These are phyloP conservation scores for Drosophila neonasuta DNA, from an alignment of 2,888 invertebrate genomes.

Conservation along the genomic window DNA sequence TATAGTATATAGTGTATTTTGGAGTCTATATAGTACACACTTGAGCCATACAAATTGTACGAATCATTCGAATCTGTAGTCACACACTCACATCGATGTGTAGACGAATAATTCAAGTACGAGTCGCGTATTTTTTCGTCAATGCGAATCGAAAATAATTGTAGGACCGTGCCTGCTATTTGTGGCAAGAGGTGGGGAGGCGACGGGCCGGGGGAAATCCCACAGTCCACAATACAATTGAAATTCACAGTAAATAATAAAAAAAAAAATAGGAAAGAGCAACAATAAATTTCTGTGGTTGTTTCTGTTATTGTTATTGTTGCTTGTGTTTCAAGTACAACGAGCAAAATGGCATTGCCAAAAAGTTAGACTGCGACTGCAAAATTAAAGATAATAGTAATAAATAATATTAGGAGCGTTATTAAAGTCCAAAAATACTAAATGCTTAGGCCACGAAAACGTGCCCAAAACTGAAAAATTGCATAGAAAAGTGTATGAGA, in stretches of 20 bases:
- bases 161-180: constrained; percentile 50
- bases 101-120: constrained; percentile 57
- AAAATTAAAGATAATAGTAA: constrained; percentile 9
- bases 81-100: constrained; percentile 19
- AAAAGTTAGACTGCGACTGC: constrained; percentile 17
- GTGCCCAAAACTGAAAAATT: neutral
- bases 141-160: constrained; percentile 72
- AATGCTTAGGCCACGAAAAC: constrained; percentile 9
- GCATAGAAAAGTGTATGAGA: neutral
- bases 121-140: constrained; percentile 60
- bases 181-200: constrained; percentile 1
- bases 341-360: constrained; percentile 46
- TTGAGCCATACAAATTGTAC: constrained; percentile 17
- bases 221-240: constrained; percentile 48
- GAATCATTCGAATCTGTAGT: constrained; percentile 33
- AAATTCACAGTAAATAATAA: constrained; percentile 50
- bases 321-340: constrained; percentile 50
- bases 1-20: constrained; percentile 16
- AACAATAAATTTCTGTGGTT: constrained; percentile 19
- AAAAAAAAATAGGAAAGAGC: constrained; percentile 35
- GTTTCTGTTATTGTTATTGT: constrained; percentile 18
- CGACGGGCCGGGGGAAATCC: constrained; percentile 6
- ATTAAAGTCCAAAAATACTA: constrained; percentile 25
- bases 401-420: constrained; percentile 28
- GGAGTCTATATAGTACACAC: constrained; percentile 28